Percentiles rank a stretch among this genome's conserved stretches.
Evolutionary conservation across 2,797 vertebrate species (phyloP).

Genomic region (Phylloscopus collybita): DNA sequence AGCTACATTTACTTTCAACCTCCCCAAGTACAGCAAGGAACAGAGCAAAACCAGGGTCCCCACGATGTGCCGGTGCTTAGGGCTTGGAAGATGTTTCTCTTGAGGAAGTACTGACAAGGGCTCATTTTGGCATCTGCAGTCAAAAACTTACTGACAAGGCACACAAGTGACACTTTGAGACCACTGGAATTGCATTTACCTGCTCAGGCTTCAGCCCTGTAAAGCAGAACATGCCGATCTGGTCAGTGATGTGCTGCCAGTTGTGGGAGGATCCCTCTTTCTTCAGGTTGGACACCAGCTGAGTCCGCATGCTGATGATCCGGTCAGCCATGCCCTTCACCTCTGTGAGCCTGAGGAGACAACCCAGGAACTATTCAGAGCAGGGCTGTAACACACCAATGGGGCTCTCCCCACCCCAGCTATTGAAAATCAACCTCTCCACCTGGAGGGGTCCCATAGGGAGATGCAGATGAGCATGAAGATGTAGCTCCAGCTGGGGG

Average conservation of each 20-base stretch:
- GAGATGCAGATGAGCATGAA: neutral
- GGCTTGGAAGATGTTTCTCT: neutral
- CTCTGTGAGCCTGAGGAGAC: constrained; percentile 85
- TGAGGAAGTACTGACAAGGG: neutral
- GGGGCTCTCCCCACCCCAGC: neutral
- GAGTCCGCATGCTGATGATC: constrained; percentile 95
- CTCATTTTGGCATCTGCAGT: neutral
- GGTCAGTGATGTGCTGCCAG: constrained; percentile 97
- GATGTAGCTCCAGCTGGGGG: neutral
- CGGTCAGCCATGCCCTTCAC: constrained; percentile 95
- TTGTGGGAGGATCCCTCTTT: constrained; percentile 92
- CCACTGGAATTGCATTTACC: constrained; percentile 70
- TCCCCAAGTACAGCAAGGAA: neutral
- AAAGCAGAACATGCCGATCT: constrained; percentile 99
- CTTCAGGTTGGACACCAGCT: constrained; percentile 90
- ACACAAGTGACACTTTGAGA: neutral
- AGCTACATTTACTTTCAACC: neutral
- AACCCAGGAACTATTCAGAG: neutral
- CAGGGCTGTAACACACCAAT: neutral
- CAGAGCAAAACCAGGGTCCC: neutral
- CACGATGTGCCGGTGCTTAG: neutral
- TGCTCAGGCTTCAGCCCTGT: constrained; percentile 96
- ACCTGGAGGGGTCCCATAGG: neutral
- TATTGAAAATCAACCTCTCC: neutral
- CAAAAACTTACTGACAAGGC: neutral